Base-by-base conservation (phyloP, 2,797 vertebrate species). In the Mus minutoides region DNA sequence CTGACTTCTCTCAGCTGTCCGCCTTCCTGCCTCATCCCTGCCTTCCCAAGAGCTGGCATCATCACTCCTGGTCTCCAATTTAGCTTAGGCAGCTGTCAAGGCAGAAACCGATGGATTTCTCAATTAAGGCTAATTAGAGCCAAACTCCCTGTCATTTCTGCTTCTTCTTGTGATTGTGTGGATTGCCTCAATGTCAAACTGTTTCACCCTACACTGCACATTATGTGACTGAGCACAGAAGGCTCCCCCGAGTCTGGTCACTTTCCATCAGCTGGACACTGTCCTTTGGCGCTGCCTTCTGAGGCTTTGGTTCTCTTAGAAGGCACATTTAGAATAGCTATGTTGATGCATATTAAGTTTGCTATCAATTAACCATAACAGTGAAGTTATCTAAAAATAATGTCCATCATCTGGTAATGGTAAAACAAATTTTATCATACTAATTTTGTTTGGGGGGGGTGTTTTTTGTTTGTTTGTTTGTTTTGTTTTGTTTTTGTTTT, bases 391-490 rank as follows among this genome's bases (percentile, higher is more conserved):
- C 37, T 17, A 52, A 43, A 60, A 67, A 93, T 37, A 17, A 14
- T 62, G 56, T 64, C 8, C 6, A 4, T 85, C 37, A 82, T 89
- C 34, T 49, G 79, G 12, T 16, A 88, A 40, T 34, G 22, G 40
- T 40, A 90, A 95, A 92, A 76, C 10, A 46, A 82, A 46, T 67
- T 73, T 79, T 92, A 80, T 77, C 69, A 26, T 87, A 26, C 2
- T 78, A 40, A 88, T 88, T 92, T 94, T 92, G 22, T 8, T 92
- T 43, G n/a, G n/a, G n/a, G n/a, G n/a, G n/a, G n/a, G n/a, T n/a
- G n/a, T n/a, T n/a, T n/a, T n/a, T n/a, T n/a, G n/a, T n/a, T n/a
- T n/a, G n/a, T n/a, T n/a, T n/a, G n/a, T n/a, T n/a, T n/a, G n/a
- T n/a, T n/a, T n/a, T n/a, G n/a, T n/a, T 29, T 43, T 1, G 43